phyloP scores from a whole-genome alignment of 64 coral and sea anemone species.

The Anthopleura sola region DNA sequence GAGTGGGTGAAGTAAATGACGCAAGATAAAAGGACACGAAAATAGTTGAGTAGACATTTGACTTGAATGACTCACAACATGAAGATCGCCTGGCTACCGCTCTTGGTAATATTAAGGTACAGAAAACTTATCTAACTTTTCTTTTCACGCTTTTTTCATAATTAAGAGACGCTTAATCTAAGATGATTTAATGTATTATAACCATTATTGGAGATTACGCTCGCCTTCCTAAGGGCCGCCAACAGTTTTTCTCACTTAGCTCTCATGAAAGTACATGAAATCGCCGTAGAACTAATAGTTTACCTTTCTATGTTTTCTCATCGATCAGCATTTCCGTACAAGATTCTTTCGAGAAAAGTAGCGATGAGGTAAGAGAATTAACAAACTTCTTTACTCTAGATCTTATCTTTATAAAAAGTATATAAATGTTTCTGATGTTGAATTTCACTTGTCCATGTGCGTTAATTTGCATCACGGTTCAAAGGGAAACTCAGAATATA shows the following conservation, averaged over 20 bases:
- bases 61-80: slow-evolving; percentile 28
- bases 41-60: slow-evolving; percentile 59
- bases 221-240: slow-evolving; percentile 39
- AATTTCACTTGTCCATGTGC: neutral
- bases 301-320: slow-evolving; percentile 14
- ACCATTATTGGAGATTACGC: slow-evolving; percentile 59
- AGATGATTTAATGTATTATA: slow-evolving; percentile 34
- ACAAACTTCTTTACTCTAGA: slow-evolving; percentile 7
- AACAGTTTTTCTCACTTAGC: slow-evolving; percentile 49
- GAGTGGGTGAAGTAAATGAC: slow-evolving; percentile 58
- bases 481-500: neutral
- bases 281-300: neutral
- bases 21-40: slow-evolving; percentile 81
- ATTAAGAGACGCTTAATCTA: slow-evolving; percentile 16
- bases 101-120: slow-evolving; percentile 19
- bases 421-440: neutral
- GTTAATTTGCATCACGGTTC: slow-evolving; percentile 32
- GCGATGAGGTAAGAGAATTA: neutral
- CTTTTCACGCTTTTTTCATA: neutral
- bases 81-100: neutral
- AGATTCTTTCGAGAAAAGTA: slow-evolving; percentile 14
- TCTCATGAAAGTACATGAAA: neutral
- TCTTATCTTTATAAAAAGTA: slow-evolving; percentile 16
- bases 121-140: neutral
- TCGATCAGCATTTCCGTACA: slow-evolving; percentile 3